These are phyloP conservation scores for Nomada flava DNA, from an alignment of 2,888 invertebrate genomes.

Conservation along the genomic window DNA sequence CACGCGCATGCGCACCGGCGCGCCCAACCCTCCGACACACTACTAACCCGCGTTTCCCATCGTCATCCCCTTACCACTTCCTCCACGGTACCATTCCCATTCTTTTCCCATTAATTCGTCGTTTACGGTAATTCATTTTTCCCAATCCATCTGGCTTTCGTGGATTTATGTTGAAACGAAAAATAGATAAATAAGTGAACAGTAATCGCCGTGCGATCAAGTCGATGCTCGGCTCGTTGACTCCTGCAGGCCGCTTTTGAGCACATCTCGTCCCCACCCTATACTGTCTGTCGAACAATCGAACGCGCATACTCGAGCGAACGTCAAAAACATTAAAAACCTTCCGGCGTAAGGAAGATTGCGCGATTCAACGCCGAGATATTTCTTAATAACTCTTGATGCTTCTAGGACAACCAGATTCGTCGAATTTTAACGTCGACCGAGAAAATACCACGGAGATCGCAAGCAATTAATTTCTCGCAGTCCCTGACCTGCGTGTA, in stretches of 20 bases:
- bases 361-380: slow-evolving; percentile 13
- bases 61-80: slow-evolving; percentile 33
- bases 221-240: too few relatives aligned
- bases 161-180: too few relatives aligned
- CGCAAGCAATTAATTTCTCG: slow-evolving; percentile 30
- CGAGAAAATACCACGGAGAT: slow-evolving; percentile 30
- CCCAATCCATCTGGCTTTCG: background rate
- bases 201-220: too few relatives aligned
- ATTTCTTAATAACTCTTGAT: slow-evolving; percentile 51
- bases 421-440: slow-evolving; percentile 36
- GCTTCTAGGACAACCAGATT: slow-evolving; percentile 5
- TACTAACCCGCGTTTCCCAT: slow-evolving; percentile 53
- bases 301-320: slow-evolving; percentile 24
- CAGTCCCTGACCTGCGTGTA: slow-evolving; percentile 39
- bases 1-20: slow-evolving; percentile 61
- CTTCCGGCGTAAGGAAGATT: slow-evolving; percentile 3
- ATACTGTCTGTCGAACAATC: background rate
- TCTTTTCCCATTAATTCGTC: background rate
- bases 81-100: slow-evolving; percentile 33
- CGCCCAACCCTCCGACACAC: slow-evolving; percentile 65
- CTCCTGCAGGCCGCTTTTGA: too few relatives aligned
- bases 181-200: too few relatives aligned
- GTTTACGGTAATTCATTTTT: background rate
- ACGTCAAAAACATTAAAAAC: slow-evolving; percentile 26
- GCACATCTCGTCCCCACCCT: background rate